Evolutionary conservation across 2,113 vertebrate species (phyloP).

Genomic region (Sigmodon hispidus): DNA sequence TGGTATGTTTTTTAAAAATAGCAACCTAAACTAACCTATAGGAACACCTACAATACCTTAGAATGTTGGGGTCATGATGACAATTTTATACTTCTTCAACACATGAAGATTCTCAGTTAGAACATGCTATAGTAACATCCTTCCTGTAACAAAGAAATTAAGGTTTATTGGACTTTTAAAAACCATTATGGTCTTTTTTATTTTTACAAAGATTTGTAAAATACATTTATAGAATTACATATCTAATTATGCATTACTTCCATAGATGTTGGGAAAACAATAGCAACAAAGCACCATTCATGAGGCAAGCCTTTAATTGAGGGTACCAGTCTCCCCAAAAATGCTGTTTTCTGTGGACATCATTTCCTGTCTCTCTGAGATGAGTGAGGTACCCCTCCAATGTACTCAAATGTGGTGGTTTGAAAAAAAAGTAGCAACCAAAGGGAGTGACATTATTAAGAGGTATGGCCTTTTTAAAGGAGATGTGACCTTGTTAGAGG

Average conservation of each 20-base stretch:
- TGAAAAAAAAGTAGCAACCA: no score
- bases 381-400: not conserved
- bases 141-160: constrained; percentile 31
- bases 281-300: not conserved
- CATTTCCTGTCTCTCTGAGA: not conserved
- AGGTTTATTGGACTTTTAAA: not conserved
- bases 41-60: not conserved
- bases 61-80: constrained; percentile 2
- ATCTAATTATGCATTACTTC: not conserved
- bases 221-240: not conserved
- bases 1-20: not conserved
- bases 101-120: not conserved
- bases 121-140: not conserved
- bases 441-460: no score
- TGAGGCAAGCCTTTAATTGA: not conserved
- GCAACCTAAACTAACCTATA: not conserved
- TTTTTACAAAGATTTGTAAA: not conserved
- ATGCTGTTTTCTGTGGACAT: not conserved
- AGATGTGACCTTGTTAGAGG: not conserved
- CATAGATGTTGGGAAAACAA: not conserved
- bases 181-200: not conserved
- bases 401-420: no score
- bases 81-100: not conserved
- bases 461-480: no score
- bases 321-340: not conserved